Evolutionary conservation across 1,140 invertebrate genomes (phyloP).

Genomic region (Dolichoris vasculosae): DNA sequence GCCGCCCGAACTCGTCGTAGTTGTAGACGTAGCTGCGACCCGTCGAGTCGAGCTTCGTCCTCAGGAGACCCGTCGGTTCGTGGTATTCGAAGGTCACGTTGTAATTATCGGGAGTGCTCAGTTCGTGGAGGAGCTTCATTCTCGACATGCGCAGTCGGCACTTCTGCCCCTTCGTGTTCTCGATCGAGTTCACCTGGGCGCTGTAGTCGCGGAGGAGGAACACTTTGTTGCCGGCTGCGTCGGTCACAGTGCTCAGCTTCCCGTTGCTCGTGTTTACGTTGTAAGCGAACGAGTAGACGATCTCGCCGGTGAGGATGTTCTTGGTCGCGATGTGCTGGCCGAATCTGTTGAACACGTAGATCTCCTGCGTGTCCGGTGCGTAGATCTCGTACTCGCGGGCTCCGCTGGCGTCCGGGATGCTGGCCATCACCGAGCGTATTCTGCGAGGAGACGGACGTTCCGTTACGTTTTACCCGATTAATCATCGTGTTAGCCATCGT

Average conservation of each 20-base stretch:
- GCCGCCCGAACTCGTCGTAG: slow-evolving; percentile 94
- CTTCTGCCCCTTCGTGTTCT: slow-evolving; percentile 95
- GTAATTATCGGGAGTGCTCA: slow-evolving; percentile 92
- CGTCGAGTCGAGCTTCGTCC: slow-evolving; percentile 90
- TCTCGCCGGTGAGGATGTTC: slow-evolving; percentile 94
- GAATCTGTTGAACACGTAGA: slow-evolving; percentile 96
- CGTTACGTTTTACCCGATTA: too few species aligned
- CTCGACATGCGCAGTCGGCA: slow-evolving; percentile 91
- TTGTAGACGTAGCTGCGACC: slow-evolving; percentile 95
- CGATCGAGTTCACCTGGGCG: slow-evolving; percentile 92
- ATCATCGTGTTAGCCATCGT: too few species aligned
- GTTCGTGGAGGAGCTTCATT: slow-evolving; percentile 91
- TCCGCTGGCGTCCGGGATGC: slow-evolving; percentile 89
- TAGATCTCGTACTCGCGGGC: slow-evolving; percentile 94
- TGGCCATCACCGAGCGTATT: slow-evolving; percentile 94
- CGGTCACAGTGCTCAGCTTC: slow-evolving; percentile 92
- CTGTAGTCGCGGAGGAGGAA: slow-evolving; percentile 92
- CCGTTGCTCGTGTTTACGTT: slow-evolving; percentile 97
- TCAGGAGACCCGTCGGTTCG: slow-evolving; percentile 89
- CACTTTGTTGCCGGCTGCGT: slow-evolving; percentile 94
- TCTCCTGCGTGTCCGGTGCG: slow-evolving; percentile 95
- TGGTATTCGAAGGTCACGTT: slow-evolving; percentile 96
- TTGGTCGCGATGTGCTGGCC: slow-evolving; percentile 94
- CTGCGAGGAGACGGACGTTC: too few species aligned
- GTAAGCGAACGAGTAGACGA: slow-evolving; percentile 93